Conservation (phyloP, 2,797 vertebrate genomes). For the Vireo griseus region DNA sequence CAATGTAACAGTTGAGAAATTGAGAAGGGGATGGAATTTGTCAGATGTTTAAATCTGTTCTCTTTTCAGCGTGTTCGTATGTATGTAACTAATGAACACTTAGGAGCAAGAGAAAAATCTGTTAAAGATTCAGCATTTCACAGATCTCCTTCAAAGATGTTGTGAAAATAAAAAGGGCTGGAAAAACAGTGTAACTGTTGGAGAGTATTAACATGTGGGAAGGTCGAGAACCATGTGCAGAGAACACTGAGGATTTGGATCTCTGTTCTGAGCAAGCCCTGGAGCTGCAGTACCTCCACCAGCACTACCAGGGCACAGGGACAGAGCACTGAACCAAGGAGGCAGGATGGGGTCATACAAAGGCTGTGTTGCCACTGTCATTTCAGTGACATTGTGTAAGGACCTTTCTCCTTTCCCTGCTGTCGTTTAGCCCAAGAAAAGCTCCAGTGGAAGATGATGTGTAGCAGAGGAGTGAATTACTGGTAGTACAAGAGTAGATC, state of each 20-base stretch:
- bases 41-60: slow-evolving; percentile 49
- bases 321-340: not conserved
- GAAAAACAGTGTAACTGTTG: slow-evolving; percentile 25
- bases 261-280: not conserved
- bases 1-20: slow-evolving; percentile 25
- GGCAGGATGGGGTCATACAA: not conserved
- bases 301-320: not conserved
- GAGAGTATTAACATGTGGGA: not conserved
- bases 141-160: slow-evolving; percentile 15
- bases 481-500: not conserved
- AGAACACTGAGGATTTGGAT: not conserved
- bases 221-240: not conserved
- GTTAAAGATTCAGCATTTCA: slow-evolving; percentile 33
- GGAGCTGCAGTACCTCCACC: not conserved
- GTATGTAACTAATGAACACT: slow-evolving; percentile 23
- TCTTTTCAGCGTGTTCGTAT: not conserved
- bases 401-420: not conserved
- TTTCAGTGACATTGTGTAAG: not conserved
- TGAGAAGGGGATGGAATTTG: slow-evolving; percentile 40
- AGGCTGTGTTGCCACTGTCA: not conserved
- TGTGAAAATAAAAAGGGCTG: slow-evolving; percentile 31
- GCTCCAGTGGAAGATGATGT: not conserved
- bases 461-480: not conserved
- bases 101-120: slow-evolving; percentile 16
- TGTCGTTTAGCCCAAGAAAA: not conserved